Evolutionary conservation across 2,888 invertebrate genomes (phyloP).

Genomic region (Caenorhabditis sp.): DNA sequence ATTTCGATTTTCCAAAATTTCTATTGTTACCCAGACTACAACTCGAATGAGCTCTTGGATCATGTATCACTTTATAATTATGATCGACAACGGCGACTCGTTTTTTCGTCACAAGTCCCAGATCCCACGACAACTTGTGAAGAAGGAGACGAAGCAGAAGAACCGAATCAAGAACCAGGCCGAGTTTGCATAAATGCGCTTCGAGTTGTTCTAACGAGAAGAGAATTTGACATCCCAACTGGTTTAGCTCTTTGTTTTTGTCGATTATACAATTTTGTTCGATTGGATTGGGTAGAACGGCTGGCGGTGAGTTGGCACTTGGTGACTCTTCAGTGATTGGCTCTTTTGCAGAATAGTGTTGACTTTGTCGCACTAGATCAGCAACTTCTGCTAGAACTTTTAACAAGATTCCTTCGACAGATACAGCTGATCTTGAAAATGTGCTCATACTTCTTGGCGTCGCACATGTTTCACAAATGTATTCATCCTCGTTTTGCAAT

Average conservation of each 20-base stretch:
- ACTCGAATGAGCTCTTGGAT: conserved; percentile 61
- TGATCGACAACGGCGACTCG: conserved; percentile 46
- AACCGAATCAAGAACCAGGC: conserved; percentile 64
- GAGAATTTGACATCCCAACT: conserved; percentile 45
- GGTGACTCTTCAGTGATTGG: conserved; percentile 68
- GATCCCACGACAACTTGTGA: conserved; percentile 70
- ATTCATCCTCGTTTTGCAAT: conserved; percentile 66
- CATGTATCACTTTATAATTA: conserved; percentile 53
- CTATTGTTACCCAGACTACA: conserved; percentile 59
- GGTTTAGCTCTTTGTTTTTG: conserved; percentile 31
- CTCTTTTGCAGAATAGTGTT: conserved; percentile 58
- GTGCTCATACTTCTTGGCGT: conserved; percentile 62
- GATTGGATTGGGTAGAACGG: conserved; percentile 26
- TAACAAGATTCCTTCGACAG: conserved; percentile 59
- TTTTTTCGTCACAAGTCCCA: conserved; percentile 59
- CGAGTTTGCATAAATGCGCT: conserved; percentile 68
- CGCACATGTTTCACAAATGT: conserved; percentile 67
- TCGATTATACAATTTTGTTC: conserved; percentile 29
- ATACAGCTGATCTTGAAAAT: conserved; percentile 62
- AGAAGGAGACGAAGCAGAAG: conserved; percentile 67
- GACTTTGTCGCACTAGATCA: conserved; percentile 54
- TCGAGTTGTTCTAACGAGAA: conserved; percentile 63
- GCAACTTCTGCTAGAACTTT: conserved; percentile 51
- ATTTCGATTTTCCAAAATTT: conserved; percentile 65
- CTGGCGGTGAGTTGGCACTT: conserved; percentile 46